A percentile compares a stretch with the other conserved stretches of the same genome.
phyloP scores from a whole-genome alignment of 2,797 vertebrate genomes.

The Sylvia borin region DNA sequence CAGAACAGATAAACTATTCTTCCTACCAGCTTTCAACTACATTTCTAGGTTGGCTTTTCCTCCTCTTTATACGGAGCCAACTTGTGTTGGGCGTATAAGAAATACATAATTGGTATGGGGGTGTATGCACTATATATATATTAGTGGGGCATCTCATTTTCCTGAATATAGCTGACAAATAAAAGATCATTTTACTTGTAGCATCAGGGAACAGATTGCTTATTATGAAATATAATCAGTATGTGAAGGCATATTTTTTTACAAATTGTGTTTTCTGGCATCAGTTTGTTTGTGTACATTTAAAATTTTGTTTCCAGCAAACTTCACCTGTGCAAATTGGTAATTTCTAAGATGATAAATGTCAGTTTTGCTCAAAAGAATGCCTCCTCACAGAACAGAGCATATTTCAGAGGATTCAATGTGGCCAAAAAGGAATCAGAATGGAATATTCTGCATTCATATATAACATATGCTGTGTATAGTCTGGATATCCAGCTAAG shows the following conservation, averaged over 20 bases:
- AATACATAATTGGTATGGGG: constrained; percentile 31
- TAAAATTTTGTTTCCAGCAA: constrained; percentile 45
- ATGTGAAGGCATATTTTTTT: not conserved
- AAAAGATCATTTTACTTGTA: constrained; percentile 13
- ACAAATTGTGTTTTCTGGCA: constrained; percentile 27
- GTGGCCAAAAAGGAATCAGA: not conserved
- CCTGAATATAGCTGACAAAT: constrained; percentile 23
- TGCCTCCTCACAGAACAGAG: not conserved
- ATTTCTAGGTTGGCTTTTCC: not conserved
- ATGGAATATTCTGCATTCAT: not conserved
- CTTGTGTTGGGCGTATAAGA: not conserved
- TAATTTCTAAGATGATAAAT: not conserved
- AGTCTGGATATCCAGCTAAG: not conserved
- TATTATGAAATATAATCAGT: constrained; percentile 46
- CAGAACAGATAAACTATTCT: constrained; percentile 13
- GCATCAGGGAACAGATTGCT: constrained; percentile 33
- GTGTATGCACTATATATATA: constrained; percentile 27
- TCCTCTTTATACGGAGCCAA: not conserved
- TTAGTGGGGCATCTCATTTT: constrained; percentile 21
- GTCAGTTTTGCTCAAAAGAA: not conserved
- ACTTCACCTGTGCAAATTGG: constrained; percentile 12
- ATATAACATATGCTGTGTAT: not conserved
- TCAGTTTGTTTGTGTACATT: constrained; percentile 27
- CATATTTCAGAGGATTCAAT: not conserved
- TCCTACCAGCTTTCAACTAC: not conserved